Base-by-base conservation (phyloP, 2,797 vertebrate species). In the Acridotheres tristis region DNA sequence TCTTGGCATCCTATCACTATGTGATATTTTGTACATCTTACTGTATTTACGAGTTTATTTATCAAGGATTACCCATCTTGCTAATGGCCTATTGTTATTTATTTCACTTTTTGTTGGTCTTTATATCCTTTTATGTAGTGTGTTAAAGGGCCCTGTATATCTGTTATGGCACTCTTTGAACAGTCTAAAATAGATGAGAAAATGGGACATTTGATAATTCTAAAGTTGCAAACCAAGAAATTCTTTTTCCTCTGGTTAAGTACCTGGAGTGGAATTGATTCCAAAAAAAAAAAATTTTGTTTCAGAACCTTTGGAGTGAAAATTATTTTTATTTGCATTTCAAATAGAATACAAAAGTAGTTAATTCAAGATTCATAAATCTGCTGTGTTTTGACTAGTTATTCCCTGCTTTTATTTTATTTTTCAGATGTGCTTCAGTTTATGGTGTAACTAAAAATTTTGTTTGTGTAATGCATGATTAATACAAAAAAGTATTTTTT, bases 381-480 rank as follows among this genome's bases (percentile, higher is more conserved):
- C 96, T 98, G 97, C 97, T 98, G 97, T 98, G 97, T 98, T 98
- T 98, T 98, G 96, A 97, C 97, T 97, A 97, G 98, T 98, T 97
- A 97, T 71, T 97, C 98, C 97, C 96, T 96, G 96, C 96, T 97
- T 97, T 96, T 93, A 94, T 97, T 97, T 97, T 97, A 89, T 98
- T 97, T 90, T 98, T 98, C 96, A 97, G 97, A 98, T 97, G 97
- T 98, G 98, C 97, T 98, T 98, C 98, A 97, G 98, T 98, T 98
- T 98, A 98, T 98, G 97, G 98, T 98, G 98, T 99, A 99, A 98
- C 98, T 98, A 98, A 98, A 98, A 95, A 97, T 98, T 98, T 98
- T 98, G 98, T 99, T 99, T 98, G 98, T 99, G 98, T 99, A 98
- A 98, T 99, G 99, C 99, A 99, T 99, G 99, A 98, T 98, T 99